Base-by-base conservation (phyloP, 2,113 vertebrate genomes). In the Lycocorax pyrrhopterus region DNA sequence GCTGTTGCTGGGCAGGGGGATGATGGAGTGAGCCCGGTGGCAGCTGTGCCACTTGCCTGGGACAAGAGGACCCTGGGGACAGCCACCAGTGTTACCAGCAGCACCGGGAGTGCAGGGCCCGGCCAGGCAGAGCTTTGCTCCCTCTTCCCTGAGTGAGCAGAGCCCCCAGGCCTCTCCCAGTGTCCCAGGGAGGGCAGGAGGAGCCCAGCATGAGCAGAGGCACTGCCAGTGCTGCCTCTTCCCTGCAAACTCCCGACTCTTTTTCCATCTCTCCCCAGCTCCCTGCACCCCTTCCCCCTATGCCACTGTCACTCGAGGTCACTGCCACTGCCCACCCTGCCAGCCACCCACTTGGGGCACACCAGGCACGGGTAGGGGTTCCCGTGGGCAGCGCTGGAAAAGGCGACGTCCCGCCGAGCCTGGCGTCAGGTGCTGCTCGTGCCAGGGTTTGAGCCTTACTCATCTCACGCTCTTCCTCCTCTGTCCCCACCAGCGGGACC, bases 401-500 rank as follows among this genome's bases (percentile, higher is more conserved):
- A 63, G 17, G 27, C 5, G 0, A 19, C 1, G 0, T 84, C 86
- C 60, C 0, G 0, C 78, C 0, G 1, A 66, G 59, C 84, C 75
- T 37, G 77, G 77, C 41, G 10, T 8, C 27, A 2, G 44, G 47
- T 16, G 9, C 0, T 0, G 43, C 14, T 66, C 25, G 1, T 33
- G 27, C 41, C 3, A 17, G 22, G 23, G 6, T 84, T 76, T 27
- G 53, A 91, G 87, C 86, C 83, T 92, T 84, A 55, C 91, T 91
- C 89, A 84, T 79, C 91, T 87, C 91, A 43, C 2, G 0, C 56
- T 93, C 59, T 84, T 86, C 80, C 66, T 80, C 84, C 58, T 56
- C 49, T 47, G 41, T 75, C 44, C 35, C 46, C 11, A 1, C 5
- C 1, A 8, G 68, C 1, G 0, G 69, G 58, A 37, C 46, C 56